Percentiles rank a stretch among this genome's conserved stretches.
phyloP scores from a whole-genome alignment of 2,888 invertebrate genomes.

The Mythimna pallens region DNA sequence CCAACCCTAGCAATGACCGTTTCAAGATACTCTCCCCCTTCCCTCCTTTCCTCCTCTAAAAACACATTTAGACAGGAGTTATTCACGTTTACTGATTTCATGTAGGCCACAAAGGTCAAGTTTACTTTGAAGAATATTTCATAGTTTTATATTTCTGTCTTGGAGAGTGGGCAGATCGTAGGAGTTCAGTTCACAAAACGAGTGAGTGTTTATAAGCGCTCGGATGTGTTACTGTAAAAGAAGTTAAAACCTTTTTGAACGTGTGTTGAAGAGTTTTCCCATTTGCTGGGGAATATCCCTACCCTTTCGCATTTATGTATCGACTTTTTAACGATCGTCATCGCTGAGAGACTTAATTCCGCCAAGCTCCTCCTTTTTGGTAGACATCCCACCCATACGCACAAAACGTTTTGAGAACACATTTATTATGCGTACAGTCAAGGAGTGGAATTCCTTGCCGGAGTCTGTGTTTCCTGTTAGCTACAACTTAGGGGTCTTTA shows the following conservation, averaged over 20 bases:
- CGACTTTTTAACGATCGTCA: no score
- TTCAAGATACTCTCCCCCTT: no score
- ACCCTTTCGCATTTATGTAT: background rate
- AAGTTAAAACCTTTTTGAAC: constrained; percentile 6
- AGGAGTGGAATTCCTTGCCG: no score
- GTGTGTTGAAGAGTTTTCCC: background rate
- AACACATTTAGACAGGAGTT: background rate
- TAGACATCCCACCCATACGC: no score
- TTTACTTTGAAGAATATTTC: background rate
- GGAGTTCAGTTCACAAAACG: constrained; percentile 10
- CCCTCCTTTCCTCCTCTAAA: background rate
- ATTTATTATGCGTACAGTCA: no score
- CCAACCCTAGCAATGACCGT: background rate
- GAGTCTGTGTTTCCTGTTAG: no score
- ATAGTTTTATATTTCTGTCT: constrained; percentile 3
- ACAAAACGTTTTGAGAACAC: no score
- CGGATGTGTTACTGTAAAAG: background rate
- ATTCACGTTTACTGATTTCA: constrained; percentile 4
- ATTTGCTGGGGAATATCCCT: background rate
- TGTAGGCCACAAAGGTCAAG: constrained; percentile 34
- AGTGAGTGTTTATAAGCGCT: background rate
- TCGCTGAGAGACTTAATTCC: no score
- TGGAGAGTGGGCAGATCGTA: constrained; percentile 27
- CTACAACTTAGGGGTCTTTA: no score
- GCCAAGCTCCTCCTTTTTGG: no score